Base-by-base conservation (phyloP, 2,888 invertebrate genomes). In the Cybosia mesomella region DNA sequence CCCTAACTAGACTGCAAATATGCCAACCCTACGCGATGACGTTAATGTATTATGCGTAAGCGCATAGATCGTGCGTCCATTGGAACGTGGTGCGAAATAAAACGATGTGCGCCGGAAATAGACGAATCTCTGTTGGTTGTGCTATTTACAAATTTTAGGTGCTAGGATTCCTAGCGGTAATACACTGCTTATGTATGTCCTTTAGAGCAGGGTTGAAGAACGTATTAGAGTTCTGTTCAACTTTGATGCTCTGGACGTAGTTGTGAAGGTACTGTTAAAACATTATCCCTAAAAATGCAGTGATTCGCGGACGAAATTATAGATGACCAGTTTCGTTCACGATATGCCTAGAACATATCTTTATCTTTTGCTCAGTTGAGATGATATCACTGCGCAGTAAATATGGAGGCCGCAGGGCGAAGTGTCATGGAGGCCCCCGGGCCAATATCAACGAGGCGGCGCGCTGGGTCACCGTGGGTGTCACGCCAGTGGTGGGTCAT, bases 71-170 rank as follows among this genome's bases (percentile, higher is more conserved):
- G 74, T 73, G 74, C 74, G 70, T 81, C 80, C 80, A 79, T 75
- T 67, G 80, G 80, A 70, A 72, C 75, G 78, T 70, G 72, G 75
- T 73, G 76, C 81, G 79, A 78, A 85, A 83, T 77, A 83, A 85
- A 85, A 84, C 83, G 83, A 83, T 79, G 69, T 64, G 66, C 71
- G 70, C 83, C 82, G 74, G 81, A 88, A 90, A 89, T 89, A 89
- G 88, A 86, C 67, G 77, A 79, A 66, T 80, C 79, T 75, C 70
- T 76, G 76, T 68, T 67, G 76, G 79, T 81, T 71, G 79, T 76
- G 74, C 80, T 81, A 81, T 81, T 81, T 81, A 81, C 68, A 75
- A 77, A 71, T 49, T 18, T 49, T n/a, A 49, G 49, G n/a, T 68
- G 70, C 67, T 67, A 64, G 53, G 69, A 77, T 68, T 71, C 73